Conservation (phyloP, 2,797 vertebrate species). For the Neomorphus geoffroyi region DNA sequence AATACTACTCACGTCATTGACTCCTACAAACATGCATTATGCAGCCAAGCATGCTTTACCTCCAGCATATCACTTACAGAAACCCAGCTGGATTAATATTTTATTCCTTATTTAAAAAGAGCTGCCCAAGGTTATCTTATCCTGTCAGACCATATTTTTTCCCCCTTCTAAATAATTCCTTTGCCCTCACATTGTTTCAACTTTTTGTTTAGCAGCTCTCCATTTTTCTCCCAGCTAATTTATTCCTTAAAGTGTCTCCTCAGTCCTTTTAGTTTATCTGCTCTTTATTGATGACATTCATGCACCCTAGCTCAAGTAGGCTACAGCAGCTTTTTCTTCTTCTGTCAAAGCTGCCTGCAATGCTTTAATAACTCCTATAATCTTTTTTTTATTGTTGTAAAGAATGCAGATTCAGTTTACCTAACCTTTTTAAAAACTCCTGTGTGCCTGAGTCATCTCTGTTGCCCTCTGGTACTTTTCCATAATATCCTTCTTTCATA, state of each 20-base stretch:
- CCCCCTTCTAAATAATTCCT: slow-evolving; percentile 23
- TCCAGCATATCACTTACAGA: not conserved
- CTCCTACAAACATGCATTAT: not conserved
- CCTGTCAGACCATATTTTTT: not conserved
- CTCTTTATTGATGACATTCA: slow-evolving; percentile 49
- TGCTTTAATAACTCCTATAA: slow-evolving; percentile 43
- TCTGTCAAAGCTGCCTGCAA: slow-evolving; percentile 17
- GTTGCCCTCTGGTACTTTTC: slow-evolving; percentile 68
- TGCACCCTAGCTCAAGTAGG: slow-evolving; percentile 9
- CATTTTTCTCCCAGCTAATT: slow-evolving; percentile 43
- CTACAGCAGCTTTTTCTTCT: not conserved
- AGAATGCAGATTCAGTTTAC: slow-evolving; percentile 59
- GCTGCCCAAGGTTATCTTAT: slow-evolving; percentile 44
- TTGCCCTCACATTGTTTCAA: slow-evolving; percentile 37
- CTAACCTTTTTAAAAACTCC: slow-evolving; percentile 47
- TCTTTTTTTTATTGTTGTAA: not conserved
- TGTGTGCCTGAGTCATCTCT: slow-evolving; percentile 47
- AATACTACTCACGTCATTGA: not conserved
- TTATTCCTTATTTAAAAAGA: slow-evolving; percentile 40
- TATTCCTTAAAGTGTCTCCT: slow-evolving; percentile 41
- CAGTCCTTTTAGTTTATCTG: not conserved
- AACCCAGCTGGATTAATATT: slow-evolving; percentile 21
- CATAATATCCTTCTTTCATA: slow-evolving; percentile 50
- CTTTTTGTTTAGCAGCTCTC: slow-evolving; percentile 42
- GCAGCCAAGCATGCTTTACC: not conserved